Evolutionary conservation across 2,113 vertebrate genomes (phyloP).

Genomic region (Sceloporus undulatus): DNA sequence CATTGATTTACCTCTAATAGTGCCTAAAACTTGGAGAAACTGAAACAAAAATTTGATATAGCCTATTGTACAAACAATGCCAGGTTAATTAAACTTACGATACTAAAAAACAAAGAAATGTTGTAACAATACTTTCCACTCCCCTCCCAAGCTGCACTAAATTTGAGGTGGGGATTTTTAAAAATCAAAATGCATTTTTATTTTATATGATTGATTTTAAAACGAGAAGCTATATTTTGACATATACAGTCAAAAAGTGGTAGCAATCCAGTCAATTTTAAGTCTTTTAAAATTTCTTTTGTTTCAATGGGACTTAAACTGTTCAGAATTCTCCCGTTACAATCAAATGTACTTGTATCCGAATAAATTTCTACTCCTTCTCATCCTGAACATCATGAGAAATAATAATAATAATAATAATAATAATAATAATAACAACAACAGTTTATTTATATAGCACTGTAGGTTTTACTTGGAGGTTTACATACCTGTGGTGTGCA

Average conservation of each 20-base stretch:
- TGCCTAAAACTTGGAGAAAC: slow-evolving; percentile 41
- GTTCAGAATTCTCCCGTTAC: not conserved
- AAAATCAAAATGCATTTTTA: not conserved
- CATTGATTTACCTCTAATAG: slow-evolving; percentile 66
- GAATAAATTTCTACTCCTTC: not conserved
- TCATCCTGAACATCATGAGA: not conserved
- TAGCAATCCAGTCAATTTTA: not conserved
- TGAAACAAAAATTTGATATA: slow-evolving; percentile 27
- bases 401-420: not conserved
- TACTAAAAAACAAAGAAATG: slow-evolving; percentile 37
- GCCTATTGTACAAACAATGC: slow-evolving; percentile 29
- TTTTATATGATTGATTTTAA: not conserved
- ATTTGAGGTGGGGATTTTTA: slow-evolving; percentile 39
- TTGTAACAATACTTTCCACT: not conserved
- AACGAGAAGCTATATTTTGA: not conserved
- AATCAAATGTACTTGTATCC: not conserved
- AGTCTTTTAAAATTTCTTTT: not conserved
- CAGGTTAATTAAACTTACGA: not conserved
- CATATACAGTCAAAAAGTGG: not conserved
- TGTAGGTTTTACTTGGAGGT: no score
- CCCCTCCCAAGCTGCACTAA: slow-evolving; percentile 27
- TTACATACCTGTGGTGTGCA: no score
- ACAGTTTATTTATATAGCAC: no score
- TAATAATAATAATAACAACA: not conserved
- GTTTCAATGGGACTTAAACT: not conserved